A percentile compares a stretch with the other conserved stretches of the same genome.
Conservation (phyloP, 1,140 invertebrate genomes). For the Halyomorpha halys region DNA sequence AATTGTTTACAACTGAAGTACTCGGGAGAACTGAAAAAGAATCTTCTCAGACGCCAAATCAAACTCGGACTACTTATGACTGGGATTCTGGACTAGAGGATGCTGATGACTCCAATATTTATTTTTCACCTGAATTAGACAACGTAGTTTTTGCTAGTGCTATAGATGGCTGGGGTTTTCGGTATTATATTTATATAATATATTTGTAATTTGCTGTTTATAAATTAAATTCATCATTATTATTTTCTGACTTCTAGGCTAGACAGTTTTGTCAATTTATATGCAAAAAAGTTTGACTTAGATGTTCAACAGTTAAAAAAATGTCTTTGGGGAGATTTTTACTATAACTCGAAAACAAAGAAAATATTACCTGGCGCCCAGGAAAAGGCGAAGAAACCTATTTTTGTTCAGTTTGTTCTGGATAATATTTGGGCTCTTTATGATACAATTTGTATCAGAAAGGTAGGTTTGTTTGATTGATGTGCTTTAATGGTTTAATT, state of each 20-base stretch:
- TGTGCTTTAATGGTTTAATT: neutral
- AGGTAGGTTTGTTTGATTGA: slow-evolving; percentile 35
- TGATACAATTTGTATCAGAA: slow-evolving; percentile 63
- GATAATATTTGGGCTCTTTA: slow-evolving; percentile 92
- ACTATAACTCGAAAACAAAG: slow-evolving; percentile 78
- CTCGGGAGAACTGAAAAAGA: slow-evolving; percentile 40
- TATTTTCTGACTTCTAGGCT: slow-evolving; percentile 38
- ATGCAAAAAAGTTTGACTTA: slow-evolving; percentile 65
- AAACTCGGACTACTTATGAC: slow-evolving; percentile 38
- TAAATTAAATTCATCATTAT: neutral
- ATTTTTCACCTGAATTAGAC: slow-evolving; percentile 83
- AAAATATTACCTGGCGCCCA: slow-evolving; percentile 82
- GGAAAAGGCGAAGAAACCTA: slow-evolving; percentile 86
- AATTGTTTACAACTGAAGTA: slow-evolving; percentile 77
- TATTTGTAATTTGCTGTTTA: neutral
- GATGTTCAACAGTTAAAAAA: slow-evolving; percentile 42
- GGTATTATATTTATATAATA: slow-evolving; percentile 35
- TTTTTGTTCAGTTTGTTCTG: slow-evolving; percentile 92
- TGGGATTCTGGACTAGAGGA: slow-evolving; percentile 76
- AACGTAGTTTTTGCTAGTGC: slow-evolving; percentile 97
- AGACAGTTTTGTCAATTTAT: slow-evolving; percentile 79
- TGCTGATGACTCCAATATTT: slow-evolving; percentile 76
- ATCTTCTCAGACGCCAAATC: slow-evolving; percentile 33
- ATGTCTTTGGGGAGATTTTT: slow-evolving; percentile 93
- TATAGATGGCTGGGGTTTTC: slow-evolving; percentile 95